Evolutionary conservation across 1,140 invertebrate species (phyloP).

Genomic region (Choristoneura fumiferana): DNA sequence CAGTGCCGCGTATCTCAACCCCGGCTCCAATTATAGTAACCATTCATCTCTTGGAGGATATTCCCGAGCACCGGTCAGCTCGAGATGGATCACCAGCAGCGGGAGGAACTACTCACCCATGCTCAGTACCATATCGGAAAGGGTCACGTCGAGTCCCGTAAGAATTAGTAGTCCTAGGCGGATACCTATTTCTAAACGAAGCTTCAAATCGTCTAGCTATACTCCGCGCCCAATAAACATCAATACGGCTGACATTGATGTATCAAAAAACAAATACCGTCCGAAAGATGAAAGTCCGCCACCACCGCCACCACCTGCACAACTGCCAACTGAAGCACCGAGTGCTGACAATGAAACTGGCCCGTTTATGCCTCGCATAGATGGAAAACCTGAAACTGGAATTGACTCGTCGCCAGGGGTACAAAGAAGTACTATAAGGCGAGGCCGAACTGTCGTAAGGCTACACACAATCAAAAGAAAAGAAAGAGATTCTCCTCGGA

Average conservation of each 20-base stretch:
- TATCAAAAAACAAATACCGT: constrained; percentile 82
- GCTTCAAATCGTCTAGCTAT: constrained; percentile 67
- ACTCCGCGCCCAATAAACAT: constrained; percentile 82
- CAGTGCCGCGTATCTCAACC: constrained; percentile 72
- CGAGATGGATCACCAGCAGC: constrained; percentile 52
- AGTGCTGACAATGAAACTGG: constrained; percentile 41
- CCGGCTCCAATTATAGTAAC: constrained; percentile 78
- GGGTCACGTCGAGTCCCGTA: constrained; percentile 62
- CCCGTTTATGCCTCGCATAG: constrained; percentile 55
- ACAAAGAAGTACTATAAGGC: constrained; percentile 80
- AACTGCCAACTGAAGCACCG: constrained; percentile 31
- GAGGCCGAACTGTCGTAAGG: constrained; percentile 85
- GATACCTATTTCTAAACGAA: constrained; percentile 50
- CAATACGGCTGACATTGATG: constrained; percentile 91
- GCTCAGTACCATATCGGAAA: constrained; percentile 86
- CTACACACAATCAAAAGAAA: constrained; percentile 81
- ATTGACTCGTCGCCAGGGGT: constrained; percentile 62
- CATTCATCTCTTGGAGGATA: constrained; percentile 78
- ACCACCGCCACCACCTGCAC: constrained; percentile 19
- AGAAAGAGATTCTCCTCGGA: constrained; percentile 77
- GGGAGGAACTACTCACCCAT: constrained; percentile 84
- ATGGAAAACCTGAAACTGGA: constrained; percentile 64
- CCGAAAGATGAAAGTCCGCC: constrained; percentile 42
- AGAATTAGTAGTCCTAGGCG: constrained; percentile 68
- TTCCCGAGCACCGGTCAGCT: constrained; percentile 56